Evolutionary conservation across 1,140 invertebrate species (phyloP), one percentile per base, ranked within the genome.

Genomic region (Apocrypta bakeri): DNA sequence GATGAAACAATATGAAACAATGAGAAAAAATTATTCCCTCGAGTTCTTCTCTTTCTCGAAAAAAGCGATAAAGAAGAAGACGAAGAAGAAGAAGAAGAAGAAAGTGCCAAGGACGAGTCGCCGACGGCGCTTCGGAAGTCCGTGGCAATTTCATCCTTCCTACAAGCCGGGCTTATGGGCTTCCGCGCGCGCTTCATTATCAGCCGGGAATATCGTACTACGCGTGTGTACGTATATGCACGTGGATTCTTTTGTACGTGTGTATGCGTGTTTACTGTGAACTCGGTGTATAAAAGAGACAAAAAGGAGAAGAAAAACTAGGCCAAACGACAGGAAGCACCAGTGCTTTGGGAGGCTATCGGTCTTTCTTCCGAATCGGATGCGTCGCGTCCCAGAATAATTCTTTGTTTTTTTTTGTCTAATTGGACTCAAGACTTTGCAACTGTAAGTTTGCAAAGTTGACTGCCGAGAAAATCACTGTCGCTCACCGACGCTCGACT

Each of bases 141-240:
- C 56, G 21, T 17, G 31, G 11, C 14, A 4, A 11, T 64, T 68
- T 27, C 63, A 25, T 68, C 63, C 73, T 48, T 75, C n/a, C 56
- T 66, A 8, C 25, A 27, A 27, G 24, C 25, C 63, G 63, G 4
- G 75, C 75, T 42, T 77, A 66, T 56, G 12, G 63, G 37, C 75
- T 78, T 78, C 63, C 75, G 75, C 37, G 29, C 11, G 2, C 61
- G 75, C 40, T 78, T 78, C 75, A 31, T 68, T 78, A 78, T 68
- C 75, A 25, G 33, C 33, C 2, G 1, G 27, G 56, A n/a, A n/a
- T 56, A 56, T 56, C 48, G 48, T 17, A 21, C 48, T 12, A 0
- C 4, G 12, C 21, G 21, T 56, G 6, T 4, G 17, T 3, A 2
- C 17, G 4, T 48, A 21, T 17, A 48, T 14, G 6, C n/a, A 17